Percentiles rank a stretch among this genome's conserved stretches.
These are phyloP conservation scores for Drosophila neocordata DNA, from an alignment of 1,140 invertebrate genomes.

Conservation along the genomic window DNA sequence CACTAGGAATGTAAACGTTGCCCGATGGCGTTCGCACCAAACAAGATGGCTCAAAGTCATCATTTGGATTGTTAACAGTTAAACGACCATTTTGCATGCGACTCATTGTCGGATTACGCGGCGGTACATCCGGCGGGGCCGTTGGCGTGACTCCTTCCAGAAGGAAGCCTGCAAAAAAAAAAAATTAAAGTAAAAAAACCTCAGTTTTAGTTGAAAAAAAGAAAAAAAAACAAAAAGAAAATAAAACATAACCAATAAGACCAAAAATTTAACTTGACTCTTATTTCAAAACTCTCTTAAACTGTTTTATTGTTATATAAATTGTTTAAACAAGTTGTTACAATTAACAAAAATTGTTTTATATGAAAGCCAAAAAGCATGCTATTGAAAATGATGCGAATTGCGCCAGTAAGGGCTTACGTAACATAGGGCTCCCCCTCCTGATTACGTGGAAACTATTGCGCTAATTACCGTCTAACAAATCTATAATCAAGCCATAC, in stretches of 20 bases:
- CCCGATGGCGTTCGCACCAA: conserved; percentile 94
- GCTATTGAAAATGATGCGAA: not conserved
- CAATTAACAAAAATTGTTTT: not conserved
- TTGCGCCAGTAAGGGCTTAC: not conserved
- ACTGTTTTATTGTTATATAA: not conserved
- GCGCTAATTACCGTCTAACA: too few relatives aligned
- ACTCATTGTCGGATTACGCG: conserved; percentile 93
- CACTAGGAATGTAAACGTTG: conserved; percentile 96
- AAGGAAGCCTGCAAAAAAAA: conserved; percentile 88
- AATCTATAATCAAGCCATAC: too few relatives aligned
- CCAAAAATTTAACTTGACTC: too few relatives aligned
- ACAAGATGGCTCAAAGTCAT: conserved; percentile 95
- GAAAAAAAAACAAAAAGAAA: too few relatives aligned
- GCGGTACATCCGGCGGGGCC: conserved; percentile 93
- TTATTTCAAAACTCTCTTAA: not conserved
- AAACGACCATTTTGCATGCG: conserved; percentile 90
- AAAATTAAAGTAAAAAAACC: conserved; percentile 5
- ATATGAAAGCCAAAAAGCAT: not conserved
- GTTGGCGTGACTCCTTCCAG: conserved; percentile 90
- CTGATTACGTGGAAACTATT: too few relatives aligned
- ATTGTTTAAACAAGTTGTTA: not conserved
- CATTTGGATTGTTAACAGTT: conserved; percentile 87
- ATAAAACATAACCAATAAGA: too few relatives aligned
- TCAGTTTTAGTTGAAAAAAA: conserved; percentile 14
- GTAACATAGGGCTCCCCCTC: too few relatives aligned